phyloP scores from a whole-genome alignment of 2,888 invertebrate genomes.

The Mellilla xanthometata region DNA sequence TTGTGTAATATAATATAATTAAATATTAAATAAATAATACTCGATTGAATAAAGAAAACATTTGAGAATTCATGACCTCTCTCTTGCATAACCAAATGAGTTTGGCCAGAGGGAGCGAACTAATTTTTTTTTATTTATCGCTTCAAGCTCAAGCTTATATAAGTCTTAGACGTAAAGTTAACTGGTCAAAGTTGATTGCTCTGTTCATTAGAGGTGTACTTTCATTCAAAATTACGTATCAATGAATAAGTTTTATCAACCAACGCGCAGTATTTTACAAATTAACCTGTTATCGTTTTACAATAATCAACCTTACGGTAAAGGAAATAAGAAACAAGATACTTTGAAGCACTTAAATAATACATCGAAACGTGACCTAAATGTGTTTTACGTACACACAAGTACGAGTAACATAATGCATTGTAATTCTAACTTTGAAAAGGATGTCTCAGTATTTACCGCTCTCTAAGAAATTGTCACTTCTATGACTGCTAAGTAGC shows the following conservation, averaged over 20 bases:
- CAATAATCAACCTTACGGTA: background rate
- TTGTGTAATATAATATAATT: too few relatives aligned
- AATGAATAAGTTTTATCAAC: conserved; percentile 18
- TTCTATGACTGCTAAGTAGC: conserved; percentile 32
- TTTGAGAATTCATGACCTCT: too few relatives aligned
- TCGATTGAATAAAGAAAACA: too few relatives aligned
- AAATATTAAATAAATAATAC: too few relatives aligned
- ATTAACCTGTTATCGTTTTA: background rate
- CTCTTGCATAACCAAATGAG: too few relatives aligned
- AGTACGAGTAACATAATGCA: conserved; percentile 22
- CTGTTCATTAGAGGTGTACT: conserved; percentile 6
- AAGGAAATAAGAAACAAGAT: background rate
- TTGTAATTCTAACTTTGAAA: conserved; percentile 35
- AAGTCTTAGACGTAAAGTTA: too few relatives aligned
- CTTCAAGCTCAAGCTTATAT: too few relatives aligned
- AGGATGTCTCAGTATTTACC: conserved; percentile 39
- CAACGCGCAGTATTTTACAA: background rate
- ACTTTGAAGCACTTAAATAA: conserved; percentile 17
- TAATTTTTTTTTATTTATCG: too few relatives aligned
- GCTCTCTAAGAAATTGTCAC: conserved; percentile 37
- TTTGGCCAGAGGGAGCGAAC: too few relatives aligned
- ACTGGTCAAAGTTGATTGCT: too few relatives aligned
- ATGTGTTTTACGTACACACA: conserved; percentile 3
- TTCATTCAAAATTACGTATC: conserved; percentile 36
- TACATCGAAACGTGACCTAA: conserved; percentile 28